These are phyloP conservation scores for Anneissia japonica DNA, from an alignment of 35 echinoderm and acorn worm species.

Conservation along the genomic window DNA sequence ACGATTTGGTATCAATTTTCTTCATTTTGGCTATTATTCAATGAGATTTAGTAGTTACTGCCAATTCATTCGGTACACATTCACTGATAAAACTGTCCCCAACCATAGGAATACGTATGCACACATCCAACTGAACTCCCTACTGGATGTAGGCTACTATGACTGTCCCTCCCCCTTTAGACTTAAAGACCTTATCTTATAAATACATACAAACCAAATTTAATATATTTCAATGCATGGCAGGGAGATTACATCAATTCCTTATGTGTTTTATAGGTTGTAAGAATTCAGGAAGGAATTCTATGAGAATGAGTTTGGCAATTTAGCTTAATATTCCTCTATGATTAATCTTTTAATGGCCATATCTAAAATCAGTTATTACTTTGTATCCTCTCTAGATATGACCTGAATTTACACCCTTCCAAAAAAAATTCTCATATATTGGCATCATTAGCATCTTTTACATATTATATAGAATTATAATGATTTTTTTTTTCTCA, in stretches of 20 bases:
- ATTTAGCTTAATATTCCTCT: not conserved
- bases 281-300: not conserved
- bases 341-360: not conserved
- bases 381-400: not conserved
- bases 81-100: too few species aligned
- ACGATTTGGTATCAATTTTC: too few species aligned
- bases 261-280: not conserved
- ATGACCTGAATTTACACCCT: not conserved
- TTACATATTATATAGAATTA: not conserved
- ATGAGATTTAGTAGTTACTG: too few species aligned
- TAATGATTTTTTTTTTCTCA: too few species aligned
- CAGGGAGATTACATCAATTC: not conserved
- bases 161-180: not conserved
- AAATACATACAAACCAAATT: not conserved
- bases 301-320: not conserved
- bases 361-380: not conserved
- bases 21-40: too few species aligned
- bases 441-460: not conserved
- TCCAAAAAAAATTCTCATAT: not conserved
- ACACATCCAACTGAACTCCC: not conserved
- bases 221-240: not conserved
- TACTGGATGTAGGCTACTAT: not conserved
- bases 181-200: not conserved
- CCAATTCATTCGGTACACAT: too few species aligned
- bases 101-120: not conserved